Conservation (phyloP, 2,797 vertebrate species). For the Myotis pilosus region DNA sequence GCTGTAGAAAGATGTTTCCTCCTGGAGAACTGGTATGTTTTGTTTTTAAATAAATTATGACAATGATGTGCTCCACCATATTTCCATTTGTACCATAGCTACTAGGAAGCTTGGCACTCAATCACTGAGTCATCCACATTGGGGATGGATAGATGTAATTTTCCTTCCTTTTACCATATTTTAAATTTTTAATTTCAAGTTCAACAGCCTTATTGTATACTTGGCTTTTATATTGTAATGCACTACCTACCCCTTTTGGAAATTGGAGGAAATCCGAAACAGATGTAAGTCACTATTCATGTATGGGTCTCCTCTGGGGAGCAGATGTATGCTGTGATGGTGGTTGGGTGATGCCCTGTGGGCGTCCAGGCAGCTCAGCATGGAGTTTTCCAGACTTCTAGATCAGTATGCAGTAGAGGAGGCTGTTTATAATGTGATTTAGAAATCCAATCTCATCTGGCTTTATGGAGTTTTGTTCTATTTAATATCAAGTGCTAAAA, state of each 20-base stretch:
- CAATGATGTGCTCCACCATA: accelerated
- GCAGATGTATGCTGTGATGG: not conserved
- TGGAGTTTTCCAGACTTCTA: slow-evolving; percentile 64
- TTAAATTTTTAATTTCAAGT: not conserved
- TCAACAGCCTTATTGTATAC: not conserved
- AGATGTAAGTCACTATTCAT: not conserved
- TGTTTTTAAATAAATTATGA: not conserved
- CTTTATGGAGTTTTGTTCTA: not conserved
- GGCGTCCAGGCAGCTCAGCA: slow-evolving; percentile 52
- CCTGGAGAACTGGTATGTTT: not conserved
- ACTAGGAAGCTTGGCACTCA: not conserved
- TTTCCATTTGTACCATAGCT: not conserved
- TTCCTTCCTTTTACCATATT: not conserved
- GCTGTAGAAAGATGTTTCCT: not conserved
- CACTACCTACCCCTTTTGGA: not conserved
- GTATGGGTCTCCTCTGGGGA: not conserved
- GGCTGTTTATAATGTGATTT: slow-evolving; percentile 74
- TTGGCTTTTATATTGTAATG: not conserved
- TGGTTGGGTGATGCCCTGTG: not conserved
- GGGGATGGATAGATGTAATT: not conserved
- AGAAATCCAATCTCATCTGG: slow-evolving; percentile 69
- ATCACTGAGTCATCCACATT: not conserved
- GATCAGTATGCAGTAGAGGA: slow-evolving; percentile 66
- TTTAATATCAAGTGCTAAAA: slow-evolving; percentile 25
- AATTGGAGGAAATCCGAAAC: not conserved